Conservation (phyloP, 2,797 vertebrate genomes). For the Takifugu rubripes region DNA sequence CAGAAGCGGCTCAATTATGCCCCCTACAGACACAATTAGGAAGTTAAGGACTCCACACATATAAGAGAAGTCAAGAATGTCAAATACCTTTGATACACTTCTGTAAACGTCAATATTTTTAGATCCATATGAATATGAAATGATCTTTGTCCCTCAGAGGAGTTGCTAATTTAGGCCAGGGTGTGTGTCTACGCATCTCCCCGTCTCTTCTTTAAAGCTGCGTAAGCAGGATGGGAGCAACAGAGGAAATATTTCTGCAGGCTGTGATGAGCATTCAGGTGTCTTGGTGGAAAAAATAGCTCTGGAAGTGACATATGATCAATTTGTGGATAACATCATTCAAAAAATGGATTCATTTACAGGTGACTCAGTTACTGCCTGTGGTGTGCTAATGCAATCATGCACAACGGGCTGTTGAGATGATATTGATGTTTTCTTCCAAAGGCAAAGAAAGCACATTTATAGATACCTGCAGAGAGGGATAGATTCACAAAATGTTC, state of each 20-base stretch:
- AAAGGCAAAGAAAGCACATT: too few relatives aligned
- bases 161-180: conserved; percentile 74
- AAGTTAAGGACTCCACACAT: too few relatives aligned
- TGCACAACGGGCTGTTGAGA: not conserved
- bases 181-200: conserved; percentile 71
- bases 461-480: too few relatives aligned
- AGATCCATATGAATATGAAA: conserved; percentile 73
- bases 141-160: conserved; percentile 66
- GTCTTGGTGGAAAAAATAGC: conserved; percentile 74
- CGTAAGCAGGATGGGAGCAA: conserved; percentile 61
- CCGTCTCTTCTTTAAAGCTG: conserved; percentile 73
- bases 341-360: conserved; percentile 65
- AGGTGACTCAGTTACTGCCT: conserved; percentile 55
- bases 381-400: conserved; percentile 34
- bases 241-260: conserved; percentile 56
- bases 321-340: conserved; percentile 67
- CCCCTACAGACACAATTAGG: too few relatives aligned
- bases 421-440: too few relatives aligned
- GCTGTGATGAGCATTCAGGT: conserved; percentile 67
- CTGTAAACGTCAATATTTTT: too few relatives aligned
- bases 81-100: too few relatives aligned
- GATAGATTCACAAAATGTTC: too few relatives aligned
- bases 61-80: too few relatives aligned
- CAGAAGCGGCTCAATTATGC: too few relatives aligned
- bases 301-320: conserved; percentile 74